Conservation (phyloP, 2,888 invertebrate genomes). For the Busseola fusca region DNA sequence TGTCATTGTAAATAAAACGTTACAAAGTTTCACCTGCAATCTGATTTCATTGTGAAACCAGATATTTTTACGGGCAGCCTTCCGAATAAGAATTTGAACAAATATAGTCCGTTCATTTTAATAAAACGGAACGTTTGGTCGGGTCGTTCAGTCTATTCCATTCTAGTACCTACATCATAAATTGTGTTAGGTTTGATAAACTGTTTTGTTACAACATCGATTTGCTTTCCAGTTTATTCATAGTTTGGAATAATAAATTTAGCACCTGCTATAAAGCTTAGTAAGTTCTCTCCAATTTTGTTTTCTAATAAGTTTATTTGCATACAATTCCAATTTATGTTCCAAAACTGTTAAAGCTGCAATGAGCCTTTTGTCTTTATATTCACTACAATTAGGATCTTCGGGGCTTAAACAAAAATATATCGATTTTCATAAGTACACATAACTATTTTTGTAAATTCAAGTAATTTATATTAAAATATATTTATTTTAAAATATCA, state of each 20-base stretch:
- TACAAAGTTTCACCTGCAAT: neutral
- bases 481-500: neutral
- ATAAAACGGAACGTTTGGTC: constrained; percentile 27
- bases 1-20: neutral
- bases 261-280: neutral
- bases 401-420: neutral
- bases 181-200: constrained; percentile 34
- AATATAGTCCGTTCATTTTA: constrained; percentile 38
- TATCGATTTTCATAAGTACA: neutral
- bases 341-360: neutral
- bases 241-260: constrained; percentile 5
- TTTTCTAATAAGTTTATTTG: neutral
- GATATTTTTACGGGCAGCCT: constrained; percentile 14
- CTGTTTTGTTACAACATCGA: constrained; percentile 13
- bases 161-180: constrained; percentile 17
- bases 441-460: neutral
- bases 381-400: neutral
- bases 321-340: constrained; percentile 8
- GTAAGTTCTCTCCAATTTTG: constrained; percentile 3
- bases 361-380: neutral
- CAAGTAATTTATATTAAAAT: neutral
- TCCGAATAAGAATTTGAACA: constrained; percentile 30
- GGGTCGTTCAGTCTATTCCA: constrained; percentile 17
- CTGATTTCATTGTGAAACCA: constrained; percentile 6
- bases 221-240: constrained; percentile 24